These are phyloP conservation scores for Silvanus unidentatus DNA, from an alignment of 2,888 invertebrate genomes.

Conservation along the genomic window DNA sequence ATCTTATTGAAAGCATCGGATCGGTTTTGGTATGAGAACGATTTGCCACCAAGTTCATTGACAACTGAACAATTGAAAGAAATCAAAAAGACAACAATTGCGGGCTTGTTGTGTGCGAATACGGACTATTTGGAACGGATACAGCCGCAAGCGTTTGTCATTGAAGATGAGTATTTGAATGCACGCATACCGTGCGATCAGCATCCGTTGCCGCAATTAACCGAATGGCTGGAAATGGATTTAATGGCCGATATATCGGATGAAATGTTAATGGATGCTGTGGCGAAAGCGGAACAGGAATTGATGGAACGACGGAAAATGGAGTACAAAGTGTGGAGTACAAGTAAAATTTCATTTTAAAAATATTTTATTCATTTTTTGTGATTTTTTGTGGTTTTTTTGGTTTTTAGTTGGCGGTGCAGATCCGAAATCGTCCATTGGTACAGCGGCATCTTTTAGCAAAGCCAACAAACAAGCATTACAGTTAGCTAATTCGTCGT, in stretches of 20 bases:
- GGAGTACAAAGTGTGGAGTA: slow-evolving; percentile 76
- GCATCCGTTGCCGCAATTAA: slow-evolving; percentile 60
- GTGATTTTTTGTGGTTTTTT: slow-evolving; percentile 16
- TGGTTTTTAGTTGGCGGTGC: slow-evolving; percentile 72
- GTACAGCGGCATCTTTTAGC: slow-evolving; percentile 84
- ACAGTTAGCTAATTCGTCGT: slow-evolving; percentile 76
- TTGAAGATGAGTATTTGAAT: slow-evolving; percentile 79
- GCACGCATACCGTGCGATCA: slow-evolving; percentile 69
- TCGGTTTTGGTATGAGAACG: slow-evolving; percentile 94
- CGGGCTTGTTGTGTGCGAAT: slow-evolving; percentile 73
- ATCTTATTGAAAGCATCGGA: slow-evolving; percentile 77
- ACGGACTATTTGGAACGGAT: slow-evolving; percentile 62
- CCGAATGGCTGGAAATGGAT: slow-evolving; percentile 67
- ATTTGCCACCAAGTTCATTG: slow-evolving; percentile 81
- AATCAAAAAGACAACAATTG: slow-evolving; percentile 71
- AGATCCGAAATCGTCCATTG: slow-evolving; percentile 79
- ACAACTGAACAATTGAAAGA: slow-evolving; percentile 71
- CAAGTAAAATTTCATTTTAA: slow-evolving; percentile 58
- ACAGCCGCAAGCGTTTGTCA: slow-evolving; percentile 82
- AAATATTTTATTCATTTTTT: neutral
- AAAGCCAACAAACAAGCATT: slow-evolving; percentile 82
- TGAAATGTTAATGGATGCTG: slow-evolving; percentile 66
- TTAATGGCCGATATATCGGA: slow-evolving; percentile 61
- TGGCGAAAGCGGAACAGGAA: slow-evolving; percentile 74
- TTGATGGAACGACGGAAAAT: slow-evolving; percentile 68